Evolutionary conservation across 1,140 invertebrate species (phyloP), one percentile per base, ranked within the genome.

Genomic region (Plutomurus gul): DNA sequence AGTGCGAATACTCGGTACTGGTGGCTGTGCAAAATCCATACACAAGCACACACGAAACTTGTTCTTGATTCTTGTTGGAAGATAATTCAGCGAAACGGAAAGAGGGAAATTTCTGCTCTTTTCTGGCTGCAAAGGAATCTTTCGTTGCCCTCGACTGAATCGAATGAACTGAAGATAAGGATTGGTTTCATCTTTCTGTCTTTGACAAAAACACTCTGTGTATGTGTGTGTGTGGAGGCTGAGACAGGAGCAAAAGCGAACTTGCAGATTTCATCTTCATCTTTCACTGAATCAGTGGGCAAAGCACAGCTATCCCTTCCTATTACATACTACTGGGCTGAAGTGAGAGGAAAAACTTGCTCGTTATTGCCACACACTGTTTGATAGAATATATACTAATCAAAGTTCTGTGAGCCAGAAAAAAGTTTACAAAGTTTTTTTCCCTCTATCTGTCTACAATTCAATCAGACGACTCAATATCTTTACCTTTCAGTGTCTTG

Each of bases 91-190:
- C 56, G 25, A n/a, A 65, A 65, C 27, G 56, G 30, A 65, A 65
- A 65, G 56, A 65, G 36, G 56, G 39, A 65, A 27, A 4, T 30
- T 60, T 6, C 39, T 43, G n/a, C 56, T 30, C 36, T 36, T 25
- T 49, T n/a, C 25, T 47, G 30, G 27, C 36, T 65, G 56, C 56
- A 56, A 16, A 65, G 36, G 25, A 27, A 27, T 65, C 56, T 65
- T 36, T n/a, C 30, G 56, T 30, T 65, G 27, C 56, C 18, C 18
- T 49, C 46, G 18, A 49, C 11, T 36, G 56, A 65, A 65, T 65
- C 27, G 56, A 65, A 65, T 65, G 56, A 65, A 65, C 56, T 65
- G 27, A 27, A 65, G 56, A n/a, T n/a, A n/a, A n/a, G n/a, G n/a
- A 65, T 65, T 65, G 56, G 30, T 65, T 65, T 65, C 7, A 13